A percentile compares a stretch with the other conserved stretches of the same genome.
Conservation (phyloP, 1,140 invertebrate genomes). For the Halictus rubicundus region DNA sequence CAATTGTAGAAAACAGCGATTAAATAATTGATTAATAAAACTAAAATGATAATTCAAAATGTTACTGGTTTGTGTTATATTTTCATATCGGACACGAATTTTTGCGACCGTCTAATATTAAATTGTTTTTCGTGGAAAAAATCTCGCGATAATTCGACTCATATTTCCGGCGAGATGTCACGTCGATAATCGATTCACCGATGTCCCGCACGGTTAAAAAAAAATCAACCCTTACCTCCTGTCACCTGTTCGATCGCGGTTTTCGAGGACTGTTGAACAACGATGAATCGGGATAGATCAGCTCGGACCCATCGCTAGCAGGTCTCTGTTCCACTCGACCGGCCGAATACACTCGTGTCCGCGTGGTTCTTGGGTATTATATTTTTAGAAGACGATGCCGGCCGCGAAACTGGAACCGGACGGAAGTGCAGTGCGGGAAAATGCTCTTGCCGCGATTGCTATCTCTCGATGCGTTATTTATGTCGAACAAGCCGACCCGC, state of each 20-base stretch:
- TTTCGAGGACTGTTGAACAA: slow-evolving; percentile 8
- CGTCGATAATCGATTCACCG: slow-evolving; percentile 26
- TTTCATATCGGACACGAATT: background rate
- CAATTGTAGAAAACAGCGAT: too few relatives aligned
- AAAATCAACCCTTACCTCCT: slow-evolving; percentile 26
- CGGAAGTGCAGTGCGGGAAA: slow-evolving; percentile 22
- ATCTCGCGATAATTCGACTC: background rate
- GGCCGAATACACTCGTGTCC: slow-evolving; percentile 9
- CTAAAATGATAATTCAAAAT: too few relatives aligned
- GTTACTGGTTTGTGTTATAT: background rate
- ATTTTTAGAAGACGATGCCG: slow-evolving; percentile 58
- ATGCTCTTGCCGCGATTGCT: background rate
- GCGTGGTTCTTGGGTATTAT: slow-evolving; percentile 40
- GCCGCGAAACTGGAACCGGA: slow-evolving; percentile 42
- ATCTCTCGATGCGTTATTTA: slow-evolving; percentile 47
- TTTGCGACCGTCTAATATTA: too few relatives aligned
- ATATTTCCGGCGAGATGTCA: background rate
- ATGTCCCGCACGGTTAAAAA: background rate
- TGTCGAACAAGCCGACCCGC: background rate
- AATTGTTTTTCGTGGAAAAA: background rate
- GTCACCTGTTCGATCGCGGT: background rate
- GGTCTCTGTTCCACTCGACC: slow-evolving; percentile 57
- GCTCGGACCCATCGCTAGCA: slow-evolving; percentile 21
- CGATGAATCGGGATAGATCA: background rate
- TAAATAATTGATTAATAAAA: too few relatives aligned